phyloP scores from a whole-genome alignment of 2,113 vertebrate species.

The Equus przewalskii region DNA sequence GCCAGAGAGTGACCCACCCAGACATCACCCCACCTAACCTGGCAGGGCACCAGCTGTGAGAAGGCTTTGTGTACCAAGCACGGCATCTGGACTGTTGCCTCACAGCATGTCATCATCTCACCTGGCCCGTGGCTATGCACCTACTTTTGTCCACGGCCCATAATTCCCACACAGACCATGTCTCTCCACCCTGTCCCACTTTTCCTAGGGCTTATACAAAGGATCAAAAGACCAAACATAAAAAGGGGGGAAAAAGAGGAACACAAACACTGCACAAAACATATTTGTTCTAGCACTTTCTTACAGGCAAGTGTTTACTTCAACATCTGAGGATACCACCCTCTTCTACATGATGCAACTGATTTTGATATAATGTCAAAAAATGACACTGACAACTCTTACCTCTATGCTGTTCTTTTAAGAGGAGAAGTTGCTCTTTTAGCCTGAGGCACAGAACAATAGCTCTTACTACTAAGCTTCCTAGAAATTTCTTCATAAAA shows the following conservation, averaged over 20 bases:
- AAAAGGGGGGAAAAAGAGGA: background rate
- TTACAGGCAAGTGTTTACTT: background rate
- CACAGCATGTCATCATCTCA: background rate
- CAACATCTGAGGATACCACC: background rate
- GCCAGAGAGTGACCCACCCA: background rate
- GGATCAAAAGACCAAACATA: background rate
- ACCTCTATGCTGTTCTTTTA: background rate
- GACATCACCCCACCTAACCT: background rate
- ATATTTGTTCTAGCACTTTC: background rate
- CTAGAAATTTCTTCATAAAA: conserved; percentile 25
- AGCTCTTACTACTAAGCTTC: background rate
- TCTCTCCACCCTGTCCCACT: background rate
- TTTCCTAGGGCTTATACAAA: background rate
- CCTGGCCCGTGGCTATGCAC: background rate
- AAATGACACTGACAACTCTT: background rate
- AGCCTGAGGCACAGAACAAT: background rate
- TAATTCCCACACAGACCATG: background rate
- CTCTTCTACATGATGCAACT: background rate
- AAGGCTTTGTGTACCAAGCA: background rate
- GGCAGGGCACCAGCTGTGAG: background rate
- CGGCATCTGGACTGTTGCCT: background rate
- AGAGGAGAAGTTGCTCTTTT: background rate
- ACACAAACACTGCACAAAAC: background rate
- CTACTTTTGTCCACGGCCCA: background rate
- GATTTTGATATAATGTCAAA: conserved; percentile 1